Base-by-base conservation (phyloP, 2,888 invertebrate genomes). In the Chironomus riparius region DNA sequence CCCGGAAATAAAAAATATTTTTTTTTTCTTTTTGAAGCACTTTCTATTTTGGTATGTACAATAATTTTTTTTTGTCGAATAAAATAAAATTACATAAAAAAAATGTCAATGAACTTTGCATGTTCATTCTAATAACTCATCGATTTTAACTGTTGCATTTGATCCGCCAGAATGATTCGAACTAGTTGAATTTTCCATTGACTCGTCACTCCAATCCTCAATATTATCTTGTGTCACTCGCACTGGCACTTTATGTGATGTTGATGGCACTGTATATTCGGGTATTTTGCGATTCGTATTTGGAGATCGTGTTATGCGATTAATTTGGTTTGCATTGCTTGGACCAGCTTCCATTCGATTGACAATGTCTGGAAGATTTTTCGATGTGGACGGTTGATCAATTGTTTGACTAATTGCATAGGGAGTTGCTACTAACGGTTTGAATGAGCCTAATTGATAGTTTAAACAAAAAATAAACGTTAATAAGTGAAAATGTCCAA, bases 141-240 rank as follows among this genome's bases (percentile, higher is more conserved):
- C 83, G 74, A 84, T 83, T 80, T 83, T 81, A 70, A 83, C 81
- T 71, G 84, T 84, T 78, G 82, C 82, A 80, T 83, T 80, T 78
- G 84, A 84, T 77, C 84, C 84, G 68, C 84, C 84, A 18, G 84
- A 84, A 80, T 84, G 83, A 81, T 83, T 80, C 12, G 84, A 84
- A 21, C 69, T 68, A 0, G 24, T 15, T 38, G 76, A 76, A n/a
- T 69, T 76, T 62, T 76, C 70, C 69, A 71, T 69, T 24, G 70
- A 76, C 65, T 76, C 70, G 48, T 76, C 70, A 65, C 70, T 70
- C 70, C 76, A 65, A 65, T 76, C 72, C 48, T 76, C 77, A 18
- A 72, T 76, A 62, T 15, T 76, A 24, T 76, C 69, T 38, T 77
- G 77, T 74, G 76, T 71, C 68, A 76, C 69, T 70, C 78, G 47